Conservation (phyloP, 2,888 invertebrate species). For the Spodoptera picta region DNA sequence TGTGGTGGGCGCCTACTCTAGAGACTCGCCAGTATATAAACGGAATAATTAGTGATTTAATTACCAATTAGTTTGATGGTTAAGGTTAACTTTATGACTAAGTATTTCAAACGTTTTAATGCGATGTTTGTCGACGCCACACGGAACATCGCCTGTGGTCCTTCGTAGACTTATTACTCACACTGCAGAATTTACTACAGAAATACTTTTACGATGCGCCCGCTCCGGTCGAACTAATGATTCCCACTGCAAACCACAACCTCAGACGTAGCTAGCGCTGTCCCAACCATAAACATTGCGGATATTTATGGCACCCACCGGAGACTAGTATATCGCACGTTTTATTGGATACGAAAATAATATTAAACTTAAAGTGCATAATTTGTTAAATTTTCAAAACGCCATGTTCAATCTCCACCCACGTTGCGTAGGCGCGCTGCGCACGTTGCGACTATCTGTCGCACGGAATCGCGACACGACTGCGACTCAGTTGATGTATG, state of each 20-base stretch:
- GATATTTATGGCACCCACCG: neutral
- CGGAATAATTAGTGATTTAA: constrained; percentile 33
- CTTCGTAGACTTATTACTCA: too few species aligned
- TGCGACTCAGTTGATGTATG: constrained; percentile 60
- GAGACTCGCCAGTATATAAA: constrained; percentile 22
- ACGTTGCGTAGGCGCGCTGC: constrained; percentile 61
- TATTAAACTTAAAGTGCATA: constrained; percentile 34
- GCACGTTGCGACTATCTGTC: constrained; percentile 63
- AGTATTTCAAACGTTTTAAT: neutral
- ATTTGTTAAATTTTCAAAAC: constrained; percentile 40
- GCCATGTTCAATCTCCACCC: constrained; percentile 48
- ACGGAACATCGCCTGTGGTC: too few species aligned
- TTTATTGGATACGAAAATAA: constrained; percentile 25
- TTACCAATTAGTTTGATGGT: constrained; percentile 16
- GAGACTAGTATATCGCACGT: constrained; percentile 12
- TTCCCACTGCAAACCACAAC: too few species aligned
- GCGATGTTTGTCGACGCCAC: constrained; percentile 1
- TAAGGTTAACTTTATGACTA: constrained; percentile 7
- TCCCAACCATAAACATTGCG: too few species aligned
- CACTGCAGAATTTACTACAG: too few species aligned
- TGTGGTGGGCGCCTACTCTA: constrained; percentile 14
- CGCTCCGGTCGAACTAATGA: too few species aligned
- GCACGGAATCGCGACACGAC: constrained; percentile 64
- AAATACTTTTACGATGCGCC: too few species aligned
- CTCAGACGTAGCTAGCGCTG: too few species aligned